Evolutionary conservation across 2,888 invertebrate species (phyloP).

Genomic region (Magallana nippona): DNA sequence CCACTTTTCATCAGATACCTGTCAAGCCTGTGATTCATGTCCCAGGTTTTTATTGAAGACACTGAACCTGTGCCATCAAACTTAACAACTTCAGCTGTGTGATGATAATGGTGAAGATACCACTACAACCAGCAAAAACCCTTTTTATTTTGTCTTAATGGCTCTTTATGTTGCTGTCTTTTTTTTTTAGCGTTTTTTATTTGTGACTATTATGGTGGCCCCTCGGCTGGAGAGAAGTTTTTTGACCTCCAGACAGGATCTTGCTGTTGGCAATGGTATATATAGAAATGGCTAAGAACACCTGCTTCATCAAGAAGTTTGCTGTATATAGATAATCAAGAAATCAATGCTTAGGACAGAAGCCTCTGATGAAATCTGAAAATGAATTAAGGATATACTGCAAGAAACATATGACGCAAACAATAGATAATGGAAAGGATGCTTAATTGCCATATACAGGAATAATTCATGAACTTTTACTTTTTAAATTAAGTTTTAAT

Average conservation of each 20-base stretch:
- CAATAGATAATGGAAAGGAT: no score
- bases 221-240: no score
- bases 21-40: conserved; percentile 15
- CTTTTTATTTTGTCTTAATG: not conserved
- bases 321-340: no score
- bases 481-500: no score
- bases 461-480: no score
- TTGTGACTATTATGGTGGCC: not conserved
- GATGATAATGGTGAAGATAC: no score
- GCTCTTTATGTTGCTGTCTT: not conserved
- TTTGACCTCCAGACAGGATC: not conserved
- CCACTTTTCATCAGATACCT: conserved; percentile 28
- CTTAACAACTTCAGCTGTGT: not conserved
- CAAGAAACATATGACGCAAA: no score
- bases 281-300: not conserved
- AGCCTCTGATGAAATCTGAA: no score
- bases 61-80: conserved; percentile 7
- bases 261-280: not conserved
- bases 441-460: no score
- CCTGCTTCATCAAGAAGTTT: not conserved
- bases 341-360: no score
- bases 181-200: not conserved
- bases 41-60: not conserved
- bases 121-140: no score
- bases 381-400: no score